Percentiles rank a stretch among this genome's conserved stretches.
phyloP scores from a whole-genome alignment of 1,140 invertebrate genomes.

The Orchesella cincta region DNA sequence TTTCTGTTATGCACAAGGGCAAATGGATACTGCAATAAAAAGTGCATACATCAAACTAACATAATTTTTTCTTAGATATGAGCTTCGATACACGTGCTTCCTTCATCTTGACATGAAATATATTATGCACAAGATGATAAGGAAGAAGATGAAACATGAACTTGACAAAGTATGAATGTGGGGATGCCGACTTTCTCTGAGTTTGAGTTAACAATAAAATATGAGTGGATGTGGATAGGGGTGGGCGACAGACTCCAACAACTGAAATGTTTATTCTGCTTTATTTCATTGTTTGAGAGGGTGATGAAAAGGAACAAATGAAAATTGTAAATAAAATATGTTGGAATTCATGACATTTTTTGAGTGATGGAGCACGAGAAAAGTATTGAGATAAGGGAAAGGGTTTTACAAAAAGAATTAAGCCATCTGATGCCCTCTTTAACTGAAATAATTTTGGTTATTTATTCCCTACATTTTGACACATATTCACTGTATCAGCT shows the following conservation, averaged over 20 bases:
- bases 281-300: constrained; percentile 7
- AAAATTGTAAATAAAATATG: neutral
- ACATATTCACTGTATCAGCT: neutral
- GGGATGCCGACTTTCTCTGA: no score
- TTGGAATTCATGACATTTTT: constrained; percentile 16
- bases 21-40: no score
- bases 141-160: constrained; percentile 13
- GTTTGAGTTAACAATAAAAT: no score
- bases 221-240: neutral
- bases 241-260: constrained; percentile 14
- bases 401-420: neutral
- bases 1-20: no score
- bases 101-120: no score
- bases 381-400: neutral
- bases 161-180: constrained; percentile 2
- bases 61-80: no score
- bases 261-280: neutral
- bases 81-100: no score
- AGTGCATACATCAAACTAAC: no score
- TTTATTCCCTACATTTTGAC: constrained; percentile 2
- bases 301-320: constrained; percentile 27
- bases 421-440: constrained; percentile 7
- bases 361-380: neutral
- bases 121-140: no score
- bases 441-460: neutral